Evolutionary conservation across 2,113 vertebrate genomes (phyloP).

Genomic region (Catagonus wagneri): DNA sequence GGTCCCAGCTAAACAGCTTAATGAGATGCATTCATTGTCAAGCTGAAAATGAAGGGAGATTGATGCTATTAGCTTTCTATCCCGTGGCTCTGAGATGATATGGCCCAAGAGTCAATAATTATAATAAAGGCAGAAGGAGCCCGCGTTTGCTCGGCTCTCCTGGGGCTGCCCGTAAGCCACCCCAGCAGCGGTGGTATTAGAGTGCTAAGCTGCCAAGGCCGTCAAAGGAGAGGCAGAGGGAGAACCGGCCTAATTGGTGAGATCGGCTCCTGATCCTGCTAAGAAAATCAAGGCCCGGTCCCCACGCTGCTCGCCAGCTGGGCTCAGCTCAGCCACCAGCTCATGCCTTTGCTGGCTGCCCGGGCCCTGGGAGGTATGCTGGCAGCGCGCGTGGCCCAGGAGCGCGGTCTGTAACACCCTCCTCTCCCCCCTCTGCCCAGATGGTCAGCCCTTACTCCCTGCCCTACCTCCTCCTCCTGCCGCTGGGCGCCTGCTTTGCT

Average conservation of each 20-base stretch:
- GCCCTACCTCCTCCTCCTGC: slow-evolving; percentile 84
- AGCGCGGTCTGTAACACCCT: neutral
- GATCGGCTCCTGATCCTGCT: neutral
- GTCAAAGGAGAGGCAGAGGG: neutral
- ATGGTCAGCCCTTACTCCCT: slow-evolving; percentile 79
- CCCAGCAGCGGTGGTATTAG: neutral
- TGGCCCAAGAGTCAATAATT: neutral
- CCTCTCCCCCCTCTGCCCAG: slow-evolving; percentile 71
- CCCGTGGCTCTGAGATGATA: neutral
- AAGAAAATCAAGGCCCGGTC: neutral
- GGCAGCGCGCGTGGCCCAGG: rapidly evolving
- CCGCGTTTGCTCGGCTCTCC: neutral
- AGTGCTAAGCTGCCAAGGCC: rapidly evolving
- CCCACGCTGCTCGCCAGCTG: rapidly evolving
- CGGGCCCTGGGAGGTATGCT: rapidly evolving
- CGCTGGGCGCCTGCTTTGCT: slow-evolving; percentile 81
- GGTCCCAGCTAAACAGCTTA: neutral
- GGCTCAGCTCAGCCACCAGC: neutral
- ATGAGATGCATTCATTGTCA: neutral
- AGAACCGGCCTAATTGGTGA: neutral
- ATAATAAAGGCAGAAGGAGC: neutral
- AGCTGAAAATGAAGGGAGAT: neutral
- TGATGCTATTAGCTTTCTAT: neutral
- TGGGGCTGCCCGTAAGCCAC: rapidly evolving
- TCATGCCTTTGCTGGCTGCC: rapidly evolving